phyloP scores from a whole-genome alignment of 2,113 vertebrate genomes.

The Rhodinocichla rosea region DNA sequence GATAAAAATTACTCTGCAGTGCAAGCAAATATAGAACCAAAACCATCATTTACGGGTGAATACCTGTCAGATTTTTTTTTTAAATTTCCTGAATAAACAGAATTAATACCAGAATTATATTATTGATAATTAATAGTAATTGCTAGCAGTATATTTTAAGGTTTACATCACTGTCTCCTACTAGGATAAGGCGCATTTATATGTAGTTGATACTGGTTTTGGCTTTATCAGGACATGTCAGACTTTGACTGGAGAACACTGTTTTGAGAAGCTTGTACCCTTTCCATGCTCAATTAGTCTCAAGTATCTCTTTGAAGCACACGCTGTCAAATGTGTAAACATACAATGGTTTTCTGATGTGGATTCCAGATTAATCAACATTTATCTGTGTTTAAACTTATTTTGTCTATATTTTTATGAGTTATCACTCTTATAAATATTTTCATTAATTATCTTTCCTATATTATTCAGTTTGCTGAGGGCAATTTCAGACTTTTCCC shows the following conservation, averaged over 20 bases:
- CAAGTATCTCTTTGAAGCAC: neutral
- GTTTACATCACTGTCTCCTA: neutral
- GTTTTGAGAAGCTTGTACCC: neutral
- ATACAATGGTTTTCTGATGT: conserved; percentile 20
- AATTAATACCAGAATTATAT: neutral
- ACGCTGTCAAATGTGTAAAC: conserved; percentile 42
- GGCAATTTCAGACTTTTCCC: neutral
- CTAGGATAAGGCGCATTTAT: neutral
- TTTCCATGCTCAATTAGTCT: conserved; percentile 38
- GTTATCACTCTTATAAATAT: neutral
- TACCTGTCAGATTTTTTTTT: neutral
- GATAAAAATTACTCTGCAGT: neutral
- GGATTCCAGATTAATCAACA: conserved; percentile 8
- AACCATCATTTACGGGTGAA: neutral
- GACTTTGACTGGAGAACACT: neutral
- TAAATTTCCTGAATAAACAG: neutral
- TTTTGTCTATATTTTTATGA: neutral
- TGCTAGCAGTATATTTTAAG: neutral
- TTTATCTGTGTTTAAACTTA: neutral
- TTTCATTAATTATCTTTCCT: neutral
- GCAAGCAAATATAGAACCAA: neutral
- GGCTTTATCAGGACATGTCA: neutral
- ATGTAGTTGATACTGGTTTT: neutral
- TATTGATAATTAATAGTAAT: neutral
- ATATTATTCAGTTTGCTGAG: conserved; percentile 21